Evolutionary conservation across 2,797 vertebrate genomes (phyloP).

Genomic region (Garrulus glandarius): DNA sequence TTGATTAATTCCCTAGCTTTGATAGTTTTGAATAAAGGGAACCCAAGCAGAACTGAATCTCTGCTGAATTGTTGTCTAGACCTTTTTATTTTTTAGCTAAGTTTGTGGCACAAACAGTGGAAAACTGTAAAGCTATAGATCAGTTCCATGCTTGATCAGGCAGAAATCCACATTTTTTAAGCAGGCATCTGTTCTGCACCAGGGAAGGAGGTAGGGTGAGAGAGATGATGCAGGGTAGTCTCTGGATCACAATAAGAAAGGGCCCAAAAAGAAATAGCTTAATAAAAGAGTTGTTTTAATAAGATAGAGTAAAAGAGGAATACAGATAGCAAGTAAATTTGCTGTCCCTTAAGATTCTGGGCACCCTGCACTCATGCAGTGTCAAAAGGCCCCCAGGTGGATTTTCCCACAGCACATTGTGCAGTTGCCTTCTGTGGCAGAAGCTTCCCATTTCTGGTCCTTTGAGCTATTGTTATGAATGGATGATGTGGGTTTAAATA

Average conservation of each 20-base stretch:
- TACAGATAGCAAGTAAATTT: neutral
- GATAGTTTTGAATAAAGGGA: neutral
- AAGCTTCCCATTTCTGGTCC: neutral
- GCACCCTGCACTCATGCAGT: neutral
- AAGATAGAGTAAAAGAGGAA: neutral
- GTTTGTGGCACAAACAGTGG: neutral
- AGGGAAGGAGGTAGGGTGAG: neutral
- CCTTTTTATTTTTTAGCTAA: neutral
- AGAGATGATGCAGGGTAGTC: neutral
- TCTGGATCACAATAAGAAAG: neutral
- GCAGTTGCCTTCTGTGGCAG: neutral
- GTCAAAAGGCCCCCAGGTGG: neutral
- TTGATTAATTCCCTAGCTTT: neutral
- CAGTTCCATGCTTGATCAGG: neutral
- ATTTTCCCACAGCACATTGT: rapidly evolving
- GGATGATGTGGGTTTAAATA: too few species aligned
- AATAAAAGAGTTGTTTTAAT: neutral
- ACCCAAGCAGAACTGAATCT: neutral
- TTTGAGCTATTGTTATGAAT: neutral
- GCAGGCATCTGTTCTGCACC: neutral
- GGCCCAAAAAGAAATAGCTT: neutral
- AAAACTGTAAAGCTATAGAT: neutral
- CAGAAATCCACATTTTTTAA: neutral
- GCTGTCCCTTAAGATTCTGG: neutral
- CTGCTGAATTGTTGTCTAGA: neutral